Base-by-base conservation (phyloP, 2,888 invertebrate genomes). In the Lochmaea crataegi region DNA sequence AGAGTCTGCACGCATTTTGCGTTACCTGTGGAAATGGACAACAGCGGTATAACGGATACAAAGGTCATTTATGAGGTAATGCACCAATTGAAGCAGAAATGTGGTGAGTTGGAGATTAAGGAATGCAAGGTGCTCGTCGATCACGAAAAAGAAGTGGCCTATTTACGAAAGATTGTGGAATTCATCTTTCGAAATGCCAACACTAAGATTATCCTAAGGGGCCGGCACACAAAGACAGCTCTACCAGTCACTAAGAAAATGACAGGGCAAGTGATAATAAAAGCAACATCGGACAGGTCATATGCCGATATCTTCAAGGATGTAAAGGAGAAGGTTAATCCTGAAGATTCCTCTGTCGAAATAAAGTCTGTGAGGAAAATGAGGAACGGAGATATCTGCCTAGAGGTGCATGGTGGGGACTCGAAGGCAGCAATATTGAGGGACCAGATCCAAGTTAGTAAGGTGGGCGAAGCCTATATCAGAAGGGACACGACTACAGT, bases 21-120 rank as follows among this genome's bases (percentile, higher is more conserved):
- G 12, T 5, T 48, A 48, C 48, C 48, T n/a, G 48, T 48, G n/a
- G 48, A 48, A 48, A 14, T 48, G 48, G 48, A 48, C 48, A 48
- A 48, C n/a, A 48, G 48, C n/a, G 48, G 48, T n/a, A 48, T 48
- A 48, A 48, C 48, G 48, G 48, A 48, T n/a, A 48, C 48, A 48
- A 48, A n/a, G 48, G 7, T n/a, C 11, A 5, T 48, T 14, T 48
- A 48, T 48, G 48, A 48, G 48, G 4, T 48, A 48, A 48, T 48
- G 48, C n/a, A 48, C n/a, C 11, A 48, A n/a, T n/a, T 48, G 48
- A 48, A 6, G 48, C 12, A 48, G 5, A 48, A 48, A 48, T 48
- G 48, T 4, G 6, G n/a, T 3, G 48, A 48, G 12, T 10, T 48
- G 48, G 48, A 12, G 7, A 48, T 48, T 2, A 48, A n/a, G 48